phyloP scores from a whole-genome alignment of 2,888 invertebrate genomes.

The Leptinotarsa juncta region DNA sequence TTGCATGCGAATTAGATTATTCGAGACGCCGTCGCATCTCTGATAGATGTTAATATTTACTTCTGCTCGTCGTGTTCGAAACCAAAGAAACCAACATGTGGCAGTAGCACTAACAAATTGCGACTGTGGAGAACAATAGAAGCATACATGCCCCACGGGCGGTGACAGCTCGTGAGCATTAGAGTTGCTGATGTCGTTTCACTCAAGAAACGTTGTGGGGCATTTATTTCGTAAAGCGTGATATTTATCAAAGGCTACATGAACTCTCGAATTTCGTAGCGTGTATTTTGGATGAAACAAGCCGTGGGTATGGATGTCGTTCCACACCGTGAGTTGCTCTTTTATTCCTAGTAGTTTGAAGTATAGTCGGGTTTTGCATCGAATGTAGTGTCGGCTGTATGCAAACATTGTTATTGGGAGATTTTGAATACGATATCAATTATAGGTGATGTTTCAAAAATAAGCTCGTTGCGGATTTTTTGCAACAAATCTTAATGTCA shows the following conservation, averaged over 20 bases:
- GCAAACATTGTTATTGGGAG: too few species aligned
- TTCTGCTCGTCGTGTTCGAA: constrained; percentile 29
- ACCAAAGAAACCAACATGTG: constrained; percentile 39
- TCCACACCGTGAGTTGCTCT: background rate
- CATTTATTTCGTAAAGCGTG: constrained; percentile 18
- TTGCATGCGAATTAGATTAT: constrained; percentile 17
- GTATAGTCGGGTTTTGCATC: too few species aligned
- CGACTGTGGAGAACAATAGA: constrained; percentile 31
- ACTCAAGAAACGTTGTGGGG: constrained; percentile 24
- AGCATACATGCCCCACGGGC: constrained; percentile 25
- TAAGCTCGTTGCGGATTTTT: too few species aligned
- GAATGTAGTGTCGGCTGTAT: too few species aligned
- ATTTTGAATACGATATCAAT: too few species aligned
- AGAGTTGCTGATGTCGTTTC: constrained; percentile 28
- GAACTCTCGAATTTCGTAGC: constrained; percentile 6
- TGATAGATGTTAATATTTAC: constrained; percentile 39
- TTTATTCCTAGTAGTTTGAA: too few species aligned
- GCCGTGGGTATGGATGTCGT: background rate
- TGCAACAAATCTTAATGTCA: too few species aligned
- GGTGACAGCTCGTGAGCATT: constrained; percentile 33
- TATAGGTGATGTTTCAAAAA: too few species aligned
- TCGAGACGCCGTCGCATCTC: constrained; percentile 27
- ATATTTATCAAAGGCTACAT: constrained; percentile 26
- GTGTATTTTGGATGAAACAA: background rate
- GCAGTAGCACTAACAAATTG: constrained; percentile 43